A percentile compares a stretch with the other conserved stretches of the same genome.
Conservation (phyloP, 2,113 vertebrate genomes). For the Clarias macrocephalus region DNA sequence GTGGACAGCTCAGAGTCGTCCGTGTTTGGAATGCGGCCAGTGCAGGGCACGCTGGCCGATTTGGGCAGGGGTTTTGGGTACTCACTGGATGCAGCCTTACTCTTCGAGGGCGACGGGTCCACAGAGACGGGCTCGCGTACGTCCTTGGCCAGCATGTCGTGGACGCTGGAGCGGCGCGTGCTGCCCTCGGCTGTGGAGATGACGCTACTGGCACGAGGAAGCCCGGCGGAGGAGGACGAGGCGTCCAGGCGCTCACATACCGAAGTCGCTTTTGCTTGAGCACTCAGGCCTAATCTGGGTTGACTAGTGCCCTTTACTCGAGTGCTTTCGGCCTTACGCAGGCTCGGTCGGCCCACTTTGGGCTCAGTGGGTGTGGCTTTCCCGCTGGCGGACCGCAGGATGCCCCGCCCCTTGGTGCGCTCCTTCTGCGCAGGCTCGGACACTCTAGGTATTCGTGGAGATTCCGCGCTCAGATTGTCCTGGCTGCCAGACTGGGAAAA, state of each 20-base stretch:
- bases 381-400: constrained; percentile 85
- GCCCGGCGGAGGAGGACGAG: constrained; percentile 67
- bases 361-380: constrained; percentile 73
- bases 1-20: constrained; percentile 75
- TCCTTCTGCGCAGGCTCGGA: constrained; percentile 79
- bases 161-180: constrained; percentile 94
- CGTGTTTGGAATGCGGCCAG: constrained; percentile 50
- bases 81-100: constrained; percentile 88
- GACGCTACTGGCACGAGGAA: constrained; percentile 96
- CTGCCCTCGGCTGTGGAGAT: constrained; percentile 96
- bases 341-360: constrained; percentile 70
- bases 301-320: constrained; percentile 75
- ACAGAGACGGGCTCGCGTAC: constrained; percentile 82
- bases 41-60: constrained; percentile 72
- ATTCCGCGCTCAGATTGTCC: constrained; percentile 89
- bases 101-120: constrained; percentile 74
- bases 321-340: constrained; percentile 82
- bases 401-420: constrained; percentile 74
- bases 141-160: constrained; percentile 95
- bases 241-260: constrained; percentile 80
- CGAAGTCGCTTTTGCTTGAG: constrained; percentile 77
- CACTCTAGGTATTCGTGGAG: constrained; percentile 81
- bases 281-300: constrained; percentile 65
- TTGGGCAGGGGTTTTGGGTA: constrained; percentile 77
- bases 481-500: constrained; percentile 83